Percentiles rank a stretch among this genome's conserved stretches.
phyloP scores from a whole-genome alignment of 2,888 invertebrate genomes.

The Chalcis sispes region DNA sequence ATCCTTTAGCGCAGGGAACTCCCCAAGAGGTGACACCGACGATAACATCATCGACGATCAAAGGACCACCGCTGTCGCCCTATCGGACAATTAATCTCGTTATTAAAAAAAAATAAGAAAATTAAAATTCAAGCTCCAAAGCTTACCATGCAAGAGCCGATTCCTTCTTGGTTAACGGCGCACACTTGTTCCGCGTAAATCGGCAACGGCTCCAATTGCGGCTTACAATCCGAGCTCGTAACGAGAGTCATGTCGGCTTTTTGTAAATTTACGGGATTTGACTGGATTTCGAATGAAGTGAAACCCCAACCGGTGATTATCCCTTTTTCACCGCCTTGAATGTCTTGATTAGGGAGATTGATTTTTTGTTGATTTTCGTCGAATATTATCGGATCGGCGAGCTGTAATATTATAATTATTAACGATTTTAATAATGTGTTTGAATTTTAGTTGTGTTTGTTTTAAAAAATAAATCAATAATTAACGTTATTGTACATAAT shows the following conservation, averaged over 20 bases:
- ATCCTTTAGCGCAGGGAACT: not conserved
- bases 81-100: no score
- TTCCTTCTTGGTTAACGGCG: not conserved
- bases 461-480: not conserved
- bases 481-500: not conserved
- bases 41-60: not conserved
- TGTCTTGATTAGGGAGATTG: not conserved
- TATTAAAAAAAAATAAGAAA: no score
- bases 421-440: not conserved
- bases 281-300: not conserved
- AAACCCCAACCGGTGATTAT: slow-evolving; percentile 33
- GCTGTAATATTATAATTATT: not conserved
- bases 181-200: slow-evolving; percentile 28
- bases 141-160: slow-evolving; percentile 27
- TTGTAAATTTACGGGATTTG: not conserved
- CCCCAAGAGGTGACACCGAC: not conserved
- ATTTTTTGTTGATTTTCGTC: slow-evolving; percentile 19
- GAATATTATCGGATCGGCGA: not conserved
- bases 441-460: not conserved
- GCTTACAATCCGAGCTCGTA: not conserved
- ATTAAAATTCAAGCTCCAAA: no score
- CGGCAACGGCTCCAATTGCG: no score
- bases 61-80: not conserved
- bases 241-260: not conserved
- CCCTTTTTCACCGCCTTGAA: not conserved